phyloP scores from a whole-genome alignment of 2,113 vertebrate species.

The Felis chaus region DNA sequence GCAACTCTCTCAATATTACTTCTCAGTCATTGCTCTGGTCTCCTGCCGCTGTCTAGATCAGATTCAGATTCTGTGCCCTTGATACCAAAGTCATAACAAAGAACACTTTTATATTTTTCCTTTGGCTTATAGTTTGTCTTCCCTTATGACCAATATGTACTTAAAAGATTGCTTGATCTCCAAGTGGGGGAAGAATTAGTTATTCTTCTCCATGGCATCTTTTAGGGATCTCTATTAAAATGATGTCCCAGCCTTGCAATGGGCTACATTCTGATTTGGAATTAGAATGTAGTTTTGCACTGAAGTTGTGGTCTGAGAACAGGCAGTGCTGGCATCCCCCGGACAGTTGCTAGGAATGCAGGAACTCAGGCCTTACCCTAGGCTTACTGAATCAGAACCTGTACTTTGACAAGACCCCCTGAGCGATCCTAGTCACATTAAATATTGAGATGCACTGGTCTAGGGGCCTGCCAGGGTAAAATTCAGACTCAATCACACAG shows the following conservation, averaged over 20 bases:
- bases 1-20: not conserved
- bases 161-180: not conserved
- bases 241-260: not conserved
- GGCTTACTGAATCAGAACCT: not conserved
- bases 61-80: conserved; percentile 18
- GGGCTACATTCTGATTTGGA: not conserved
- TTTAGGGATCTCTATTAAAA: not conserved
- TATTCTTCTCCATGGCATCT: not conserved
- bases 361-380: not conserved
- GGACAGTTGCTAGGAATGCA: not conserved
- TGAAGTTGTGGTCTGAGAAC: not conserved
- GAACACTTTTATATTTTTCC: not conserved
- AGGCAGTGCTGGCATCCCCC: not conserved
- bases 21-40: not conserved
- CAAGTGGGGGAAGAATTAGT: not conserved
- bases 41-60: conserved; percentile 1
- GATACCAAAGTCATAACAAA: conserved; percentile 41
- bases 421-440: not conserved
- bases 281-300: not conserved
- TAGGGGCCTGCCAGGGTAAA: not conserved
- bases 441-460: not conserved
- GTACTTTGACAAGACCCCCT: not conserved
- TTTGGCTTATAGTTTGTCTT: not conserved
- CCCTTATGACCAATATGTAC: not conserved
- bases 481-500: not conserved